These are phyloP conservation scores for Luscinia luscinia DNA, from an alignment of 2,797 vertebrate genomes.

Conservation along the genomic window DNA sequence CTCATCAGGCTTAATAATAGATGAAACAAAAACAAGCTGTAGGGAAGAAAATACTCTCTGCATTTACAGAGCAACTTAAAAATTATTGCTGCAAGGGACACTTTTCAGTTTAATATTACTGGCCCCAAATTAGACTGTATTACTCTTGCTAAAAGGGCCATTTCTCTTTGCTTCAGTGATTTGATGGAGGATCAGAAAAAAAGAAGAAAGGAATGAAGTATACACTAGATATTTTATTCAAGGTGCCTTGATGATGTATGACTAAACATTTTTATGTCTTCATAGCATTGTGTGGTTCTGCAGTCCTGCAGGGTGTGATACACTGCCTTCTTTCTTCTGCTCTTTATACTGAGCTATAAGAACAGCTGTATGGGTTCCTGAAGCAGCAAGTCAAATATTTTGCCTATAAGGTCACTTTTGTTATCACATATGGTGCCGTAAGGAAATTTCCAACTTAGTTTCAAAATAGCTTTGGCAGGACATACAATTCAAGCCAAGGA, in stretches of 20 bases:
- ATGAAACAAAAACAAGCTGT: neutral
- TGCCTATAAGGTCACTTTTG: conserved; percentile 35
- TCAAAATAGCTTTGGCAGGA: conserved; percentile 39
- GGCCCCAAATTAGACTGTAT: neutral
- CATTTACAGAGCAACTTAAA: neutral
- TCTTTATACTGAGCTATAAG: neutral
- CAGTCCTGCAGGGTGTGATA: neutral
- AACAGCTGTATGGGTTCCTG: neutral
- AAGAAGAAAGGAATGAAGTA: neutral
- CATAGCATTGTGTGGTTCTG: neutral
- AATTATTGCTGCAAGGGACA: neutral
- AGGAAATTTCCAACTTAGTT: conserved; percentile 49
- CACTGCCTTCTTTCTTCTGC: neutral
- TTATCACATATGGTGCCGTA: conserved; percentile 16
- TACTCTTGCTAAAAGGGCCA: neutral
- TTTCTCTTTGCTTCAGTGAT: neutral
- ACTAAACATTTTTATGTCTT: neutral
- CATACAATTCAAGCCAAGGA: conserved; percentile 18
- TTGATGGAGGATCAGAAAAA: neutral
- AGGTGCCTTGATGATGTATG: neutral
- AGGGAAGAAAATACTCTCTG: neutral
- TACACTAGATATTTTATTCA: neutral
- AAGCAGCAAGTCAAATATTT: conserved; percentile 29
- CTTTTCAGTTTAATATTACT: neutral
- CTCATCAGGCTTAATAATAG: neutral